These are phyloP conservation scores for Brachyopa scutellaris DNA, from an alignment of 2,888 invertebrate genomes.

Conservation along the genomic window DNA sequence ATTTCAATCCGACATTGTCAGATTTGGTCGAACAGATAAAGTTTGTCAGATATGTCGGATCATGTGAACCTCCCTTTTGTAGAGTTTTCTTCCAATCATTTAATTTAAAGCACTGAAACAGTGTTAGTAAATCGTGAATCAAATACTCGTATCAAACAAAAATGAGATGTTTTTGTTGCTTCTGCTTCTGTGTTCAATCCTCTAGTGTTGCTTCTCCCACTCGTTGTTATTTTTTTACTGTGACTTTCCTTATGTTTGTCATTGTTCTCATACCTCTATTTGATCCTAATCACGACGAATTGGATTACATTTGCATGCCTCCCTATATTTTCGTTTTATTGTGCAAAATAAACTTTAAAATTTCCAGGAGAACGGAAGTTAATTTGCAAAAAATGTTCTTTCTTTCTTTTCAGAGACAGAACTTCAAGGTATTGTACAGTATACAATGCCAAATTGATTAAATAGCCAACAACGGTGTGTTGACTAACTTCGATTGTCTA, in stretches of 20 bases:
- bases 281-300: conserved; percentile 34
- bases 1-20: no score
- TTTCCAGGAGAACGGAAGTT: not conserved
- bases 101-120: not conserved
- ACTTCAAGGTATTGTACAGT: no score
- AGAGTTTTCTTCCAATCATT: no score
- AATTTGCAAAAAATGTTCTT: not conserved
- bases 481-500: conserved; percentile 36
- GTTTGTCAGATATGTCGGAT: no score
- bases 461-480: conserved; percentile 25
- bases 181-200: not conserved
- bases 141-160: conserved; percentile 31
- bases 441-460: conserved; percentile 25
- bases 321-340: not conserved
- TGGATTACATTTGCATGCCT: conserved; percentile 19
- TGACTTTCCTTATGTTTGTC: not conserved
- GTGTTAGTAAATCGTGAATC: conserved; percentile 22
- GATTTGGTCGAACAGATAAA: no score
- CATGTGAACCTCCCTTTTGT: no score
- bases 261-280: conserved; percentile 5
- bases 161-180: conserved; percentile 1
- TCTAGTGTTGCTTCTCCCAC: not conserved
- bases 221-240: not conserved
- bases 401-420: no score
- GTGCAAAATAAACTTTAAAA: not conserved